Evolutionary conservation across 1,140 invertebrate genomes (phyloP), one percentile per base, ranked within the genome.

Genomic region (Tetragnatha versicolor): DNA sequence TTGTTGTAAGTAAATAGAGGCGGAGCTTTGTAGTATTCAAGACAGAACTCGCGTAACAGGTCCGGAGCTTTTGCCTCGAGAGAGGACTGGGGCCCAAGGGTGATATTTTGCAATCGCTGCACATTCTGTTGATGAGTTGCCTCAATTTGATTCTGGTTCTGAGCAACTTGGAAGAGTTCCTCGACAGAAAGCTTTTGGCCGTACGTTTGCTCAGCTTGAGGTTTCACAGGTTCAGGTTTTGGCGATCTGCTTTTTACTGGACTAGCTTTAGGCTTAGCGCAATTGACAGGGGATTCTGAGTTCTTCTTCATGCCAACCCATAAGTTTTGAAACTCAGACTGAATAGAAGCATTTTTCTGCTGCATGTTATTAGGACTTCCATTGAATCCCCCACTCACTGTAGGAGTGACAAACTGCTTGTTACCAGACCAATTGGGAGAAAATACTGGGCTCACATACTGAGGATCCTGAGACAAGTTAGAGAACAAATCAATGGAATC

Each of bases 381-480:
- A 37, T 3, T 63, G 31, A 17, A 75, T 35, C 72, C 58, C 25
- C 72, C 27, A 53, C 73, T 66, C 4, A 65, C 76, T 55, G 68
- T 79, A 10, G 76, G 76, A 5, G 65, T 79, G n/a, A 79, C 76
- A 79, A 79, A 79, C 14, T 79, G 63, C 14, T 66, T 79, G 37
- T 35, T 27, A 17, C 20, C 17, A 22, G 73, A 65, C n/a, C 35
- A 49, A 29, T 68, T 63, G n/a, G 72, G 37, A 6, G 69, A 65
- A 9, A 12, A 31, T 31, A 31, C 25, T 22, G 25, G 29, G 42
- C 6, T 58, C 14, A 12, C 22, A 47, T 29, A 35, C 3, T 39
- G 25, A 37, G 49, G 10, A 53, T 33, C 55, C 4, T 55, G 31
- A 22, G 29, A 22, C 20, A 20, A 20, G 2, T 9, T 53, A 14